Percentiles rank a stretch among this genome's conserved stretches.
phyloP scores from a whole-genome alignment of 2,113 vertebrate genomes.

The Elgaria multicarinata region DNA sequence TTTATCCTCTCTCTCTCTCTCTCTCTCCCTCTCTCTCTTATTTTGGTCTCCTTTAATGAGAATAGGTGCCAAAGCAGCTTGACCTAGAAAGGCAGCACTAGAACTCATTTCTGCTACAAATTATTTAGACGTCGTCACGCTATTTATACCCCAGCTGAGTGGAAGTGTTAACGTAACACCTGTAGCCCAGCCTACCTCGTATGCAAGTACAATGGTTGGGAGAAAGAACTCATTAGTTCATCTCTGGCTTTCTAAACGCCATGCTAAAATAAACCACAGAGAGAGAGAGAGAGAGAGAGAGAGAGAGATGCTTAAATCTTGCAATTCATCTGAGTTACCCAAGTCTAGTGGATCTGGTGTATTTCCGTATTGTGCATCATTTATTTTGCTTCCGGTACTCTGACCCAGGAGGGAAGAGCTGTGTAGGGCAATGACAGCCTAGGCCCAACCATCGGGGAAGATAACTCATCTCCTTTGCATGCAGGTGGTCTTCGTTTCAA shows the following conservation, averaged over 20 bases:
- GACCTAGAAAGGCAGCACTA: conserved; percentile 60
- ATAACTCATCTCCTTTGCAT: not conserved
- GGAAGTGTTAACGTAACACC: not conserved
- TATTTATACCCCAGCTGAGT: conserved; percentile 30
- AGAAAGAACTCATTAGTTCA: accelerated
- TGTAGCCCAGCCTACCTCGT: accelerated
- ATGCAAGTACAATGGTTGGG: not conserved
- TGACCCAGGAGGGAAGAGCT: not conserved
- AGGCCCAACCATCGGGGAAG: not conserved
- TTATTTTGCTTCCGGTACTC: not conserved
- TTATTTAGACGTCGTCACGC: conserved; percentile 51
- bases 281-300: no score
- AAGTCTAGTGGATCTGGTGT: not conserved
- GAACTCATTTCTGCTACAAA: not conserved
- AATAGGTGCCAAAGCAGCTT: conserved; percentile 39
- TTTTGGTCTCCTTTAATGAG: accelerated
- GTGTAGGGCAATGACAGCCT: not conserved
- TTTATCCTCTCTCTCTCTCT: no score
- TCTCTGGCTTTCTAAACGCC: not conserved
- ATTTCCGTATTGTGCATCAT: not conserved
- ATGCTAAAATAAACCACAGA: not conserved
- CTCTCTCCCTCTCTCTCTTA: no score
- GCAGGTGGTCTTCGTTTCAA: no score
- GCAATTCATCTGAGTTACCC: not conserved
- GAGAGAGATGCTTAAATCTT: no score